Base-by-base conservation (phyloP, 1,140 invertebrate genomes). In the Orussus abietinus region DNA sequence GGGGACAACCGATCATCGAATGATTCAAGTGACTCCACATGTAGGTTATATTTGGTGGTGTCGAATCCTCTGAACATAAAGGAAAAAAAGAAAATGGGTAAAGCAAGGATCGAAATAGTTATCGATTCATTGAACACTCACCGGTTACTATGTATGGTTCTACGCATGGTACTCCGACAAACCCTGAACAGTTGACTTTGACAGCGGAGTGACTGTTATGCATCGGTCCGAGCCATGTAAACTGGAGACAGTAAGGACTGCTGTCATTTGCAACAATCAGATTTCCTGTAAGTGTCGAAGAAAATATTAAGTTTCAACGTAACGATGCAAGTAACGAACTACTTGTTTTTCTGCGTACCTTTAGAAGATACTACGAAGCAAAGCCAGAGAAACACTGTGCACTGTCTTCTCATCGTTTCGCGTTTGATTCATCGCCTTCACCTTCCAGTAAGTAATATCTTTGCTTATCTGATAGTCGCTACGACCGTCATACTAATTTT, bases 171-270 rank as follows among this genome's bases (percentile, higher is more conserved):
- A 26, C 14, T 19, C 21, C 20, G 3, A 10, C 5, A 2, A 5
- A 13, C 9, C 34, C 13, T 5, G 31, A 26, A 40, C 47, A 53
- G 30, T 51, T 51, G 4, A 43, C 21, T 12, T 28, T 35, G 1
- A 5, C 29, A 5, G 18, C n/a, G 9, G 18, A 10, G 12, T 36
- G 22, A 2, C 35, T 20, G 4, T 42, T n/a, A 14, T 18, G 18
- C 7, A 2, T 14, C 17, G 42, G 11, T 21, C 43, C 42, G 28
- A 48, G 17, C 61, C 63, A 62, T 20, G 53, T 57, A 12, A 50
- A 57, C 3, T 49, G 6, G 42, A 53, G 62, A 17, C 61, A 65
- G 2, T 36, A 12, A 20, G 28, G 3, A 21, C n/a, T 9, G 4
- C 11, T 33, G 6, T 2, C 11, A 25, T n/a, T n/a, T n/a, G n/a